These are phyloP conservation scores for Diuraphis noxia DNA, from an alignment of 1,140 invertebrate species.

Conservation along the genomic window DNA sequence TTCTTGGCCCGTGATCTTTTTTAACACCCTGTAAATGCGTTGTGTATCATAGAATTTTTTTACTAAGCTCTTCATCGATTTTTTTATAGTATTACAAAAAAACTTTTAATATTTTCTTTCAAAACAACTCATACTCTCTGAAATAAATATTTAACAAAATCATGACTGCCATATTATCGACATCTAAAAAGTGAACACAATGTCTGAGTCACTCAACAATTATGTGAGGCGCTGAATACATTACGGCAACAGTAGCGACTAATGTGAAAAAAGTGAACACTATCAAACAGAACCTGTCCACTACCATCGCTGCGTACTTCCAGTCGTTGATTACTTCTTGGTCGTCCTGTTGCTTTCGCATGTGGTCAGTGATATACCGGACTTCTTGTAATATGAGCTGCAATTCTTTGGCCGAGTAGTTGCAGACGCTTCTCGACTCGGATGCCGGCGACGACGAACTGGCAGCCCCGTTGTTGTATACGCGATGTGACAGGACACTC, in stretches of 20 bases:
- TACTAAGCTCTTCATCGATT: slow-evolving; percentile 39
- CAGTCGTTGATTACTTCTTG: slow-evolving; percentile 94
- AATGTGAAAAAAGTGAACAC: slow-evolving; percentile 96
- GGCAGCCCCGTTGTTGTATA: slow-evolving; percentile 58
- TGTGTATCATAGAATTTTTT: slow-evolving; percentile 11
- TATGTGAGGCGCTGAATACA: slow-evolving; percentile 92
- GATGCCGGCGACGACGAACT: slow-evolving; percentile 60
- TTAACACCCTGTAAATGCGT: slow-evolving; percentile 50
- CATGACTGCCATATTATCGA: neutral
- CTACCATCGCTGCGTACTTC: slow-evolving; percentile 99
- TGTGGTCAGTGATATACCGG: slow-evolving; percentile 88
- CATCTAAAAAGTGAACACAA: slow-evolving; percentile 25
- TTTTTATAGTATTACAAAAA: slow-evolving; percentile 11
- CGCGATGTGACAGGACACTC: slow-evolving; percentile 67
- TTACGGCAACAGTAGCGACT: slow-evolving; percentile 90
- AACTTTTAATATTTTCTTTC: neutral
- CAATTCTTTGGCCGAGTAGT: slow-evolving; percentile 68
- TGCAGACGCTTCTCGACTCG: slow-evolving; percentile 59
- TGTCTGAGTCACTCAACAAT: slow-evolving; percentile 79
- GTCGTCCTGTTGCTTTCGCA: slow-evolving; percentile 87
- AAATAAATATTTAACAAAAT: slow-evolving; percentile 41
- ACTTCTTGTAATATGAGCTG: slow-evolving; percentile 88
- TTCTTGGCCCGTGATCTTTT: neutral
- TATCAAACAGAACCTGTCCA: slow-evolving; percentile 96
- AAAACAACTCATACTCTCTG: neutral